phyloP scores from a whole-genome alignment of 2,888 invertebrate genomes.

The Sepiola atlantica region DNA sequence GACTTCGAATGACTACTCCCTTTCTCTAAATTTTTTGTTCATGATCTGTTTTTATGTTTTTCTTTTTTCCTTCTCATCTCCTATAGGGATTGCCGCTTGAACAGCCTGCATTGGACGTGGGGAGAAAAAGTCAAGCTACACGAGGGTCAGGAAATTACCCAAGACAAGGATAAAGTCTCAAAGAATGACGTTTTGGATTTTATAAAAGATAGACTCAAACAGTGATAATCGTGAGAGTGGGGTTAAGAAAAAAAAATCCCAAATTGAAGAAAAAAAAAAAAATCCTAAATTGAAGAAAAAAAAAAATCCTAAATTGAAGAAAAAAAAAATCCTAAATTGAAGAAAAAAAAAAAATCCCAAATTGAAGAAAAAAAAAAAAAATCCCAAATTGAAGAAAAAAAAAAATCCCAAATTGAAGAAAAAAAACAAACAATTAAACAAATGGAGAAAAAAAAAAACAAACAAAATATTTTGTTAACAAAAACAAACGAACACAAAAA shows the following conservation, averaged over 20 bases:
- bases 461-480: no score
- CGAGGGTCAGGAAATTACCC: slow-evolving; percentile 59
- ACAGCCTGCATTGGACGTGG: slow-evolving; percentile 75
- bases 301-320: neutral
- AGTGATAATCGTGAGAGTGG: neutral
- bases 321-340: no score
- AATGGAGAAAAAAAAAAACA: no score
- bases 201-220: neutral
- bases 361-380: neutral
- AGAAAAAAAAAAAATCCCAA: neutral
- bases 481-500: no score
- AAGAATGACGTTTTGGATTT: slow-evolving; percentile 49
- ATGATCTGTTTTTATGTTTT: neutral
- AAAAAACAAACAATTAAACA: no score
- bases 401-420: no score
- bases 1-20: neutral
- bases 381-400: neutral
- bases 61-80: neutral
- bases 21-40: neutral
- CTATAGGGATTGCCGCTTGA: slow-evolving; percentile 70
- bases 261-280: neutral
- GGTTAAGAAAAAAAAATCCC: neutral
- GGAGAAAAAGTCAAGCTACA: slow-evolving; percentile 73
- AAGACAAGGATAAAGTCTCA: slow-evolving; percentile 51
- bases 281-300: neutral